These are phyloP conservation scores for Procapra przewalskii DNA, from an alignment of 2,113 vertebrate genomes.

Conservation along the genomic window DNA sequence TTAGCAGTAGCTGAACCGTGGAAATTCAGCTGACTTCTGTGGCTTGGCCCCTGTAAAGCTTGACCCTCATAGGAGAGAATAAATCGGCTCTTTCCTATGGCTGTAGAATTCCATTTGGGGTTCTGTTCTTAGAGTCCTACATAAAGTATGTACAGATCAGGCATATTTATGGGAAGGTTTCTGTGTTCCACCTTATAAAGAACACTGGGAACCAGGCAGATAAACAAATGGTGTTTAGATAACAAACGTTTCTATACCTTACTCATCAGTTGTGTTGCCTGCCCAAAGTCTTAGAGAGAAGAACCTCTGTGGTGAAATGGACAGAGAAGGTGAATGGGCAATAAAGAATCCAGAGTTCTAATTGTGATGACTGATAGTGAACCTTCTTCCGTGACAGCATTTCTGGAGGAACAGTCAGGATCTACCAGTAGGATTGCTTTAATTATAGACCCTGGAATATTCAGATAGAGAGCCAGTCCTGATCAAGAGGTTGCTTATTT, in stretches of 20 bases:
- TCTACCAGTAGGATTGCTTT: not conserved
- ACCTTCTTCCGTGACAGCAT: not conserved
- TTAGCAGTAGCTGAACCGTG: not conserved
- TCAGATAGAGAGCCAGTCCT: not conserved
- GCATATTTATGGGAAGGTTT: not conserved
- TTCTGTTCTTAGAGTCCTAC: constrained; percentile 24
- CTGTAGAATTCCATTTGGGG: constrained; percentile 1
- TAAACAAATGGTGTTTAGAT: not conserved
- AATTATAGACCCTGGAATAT: not conserved
- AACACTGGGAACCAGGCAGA: not conserved
- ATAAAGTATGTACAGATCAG: not conserved
- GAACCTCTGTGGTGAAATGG: not conserved
- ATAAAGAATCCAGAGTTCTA: not conserved
- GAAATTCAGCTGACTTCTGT: not conserved
- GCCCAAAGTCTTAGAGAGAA: not conserved
- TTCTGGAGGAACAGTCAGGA: not conserved
- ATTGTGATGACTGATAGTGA: not conserved
- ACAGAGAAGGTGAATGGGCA: not conserved
- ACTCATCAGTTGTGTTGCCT: not conserved
- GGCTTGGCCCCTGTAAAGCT: constrained; percentile 11
- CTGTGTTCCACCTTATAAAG: not conserved
- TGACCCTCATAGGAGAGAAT: not conserved
- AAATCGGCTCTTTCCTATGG: not conserved
- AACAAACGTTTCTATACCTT: not conserved
- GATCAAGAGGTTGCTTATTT: not conserved